Evolutionary conservation across 2,113 vertebrate species (phyloP).

Genomic region (Oxygymnocypris stewartii): DNA sequence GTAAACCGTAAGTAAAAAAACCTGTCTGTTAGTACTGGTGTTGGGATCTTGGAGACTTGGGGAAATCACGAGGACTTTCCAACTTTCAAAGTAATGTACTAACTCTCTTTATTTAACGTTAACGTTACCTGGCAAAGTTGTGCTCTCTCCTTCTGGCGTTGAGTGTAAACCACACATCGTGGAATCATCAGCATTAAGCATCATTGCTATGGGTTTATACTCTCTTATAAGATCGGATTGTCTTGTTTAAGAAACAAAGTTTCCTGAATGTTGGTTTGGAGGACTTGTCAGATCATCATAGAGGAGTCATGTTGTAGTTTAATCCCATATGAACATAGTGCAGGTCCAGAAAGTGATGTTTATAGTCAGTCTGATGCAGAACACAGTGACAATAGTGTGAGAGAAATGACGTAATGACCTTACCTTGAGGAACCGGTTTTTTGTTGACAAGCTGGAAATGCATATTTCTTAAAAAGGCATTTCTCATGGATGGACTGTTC

Average conservation of each 20-base stretch:
- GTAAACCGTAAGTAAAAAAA: slow-evolving; percentile 50
- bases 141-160: neutral
- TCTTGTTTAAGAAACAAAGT: neutral
- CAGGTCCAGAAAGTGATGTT: neutral
- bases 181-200: neutral
- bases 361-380: neutral
- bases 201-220: neutral
- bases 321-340: neutral
- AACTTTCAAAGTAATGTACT: neutral
- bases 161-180: neutral
- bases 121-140: neutral
- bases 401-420: slow-evolving; percentile 45
- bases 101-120: neutral
- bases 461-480: slow-evolving; percentile 32
- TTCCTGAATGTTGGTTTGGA: neutral
- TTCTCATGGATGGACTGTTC: slow-evolving; percentile 33
- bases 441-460: slow-evolving; percentile 72
- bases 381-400: slow-evolving; percentile 2
- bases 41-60: slow-evolving; percentile 20
- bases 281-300: neutral
- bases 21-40: neutral
- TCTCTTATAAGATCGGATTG: neutral
- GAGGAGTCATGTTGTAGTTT: neutral
- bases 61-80: neutral
- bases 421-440: slow-evolving; percentile 75